Base-by-base conservation (phyloP, 2,888 invertebrate species). In the Drosophila histrio region DNA sequence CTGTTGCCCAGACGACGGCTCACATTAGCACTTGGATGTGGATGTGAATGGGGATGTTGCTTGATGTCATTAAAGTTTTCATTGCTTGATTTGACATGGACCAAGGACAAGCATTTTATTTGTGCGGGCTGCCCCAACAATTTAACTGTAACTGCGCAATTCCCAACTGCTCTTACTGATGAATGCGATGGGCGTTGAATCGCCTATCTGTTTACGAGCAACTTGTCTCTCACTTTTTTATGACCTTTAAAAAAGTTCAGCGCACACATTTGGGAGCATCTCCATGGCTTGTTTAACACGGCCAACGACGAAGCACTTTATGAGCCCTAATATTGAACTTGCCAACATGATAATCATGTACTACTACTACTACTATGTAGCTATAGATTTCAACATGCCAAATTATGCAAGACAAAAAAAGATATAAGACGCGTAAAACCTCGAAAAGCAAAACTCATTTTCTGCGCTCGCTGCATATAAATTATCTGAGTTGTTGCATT, bases 391-490 rank as follows among this genome's bases (percentile, higher is more conserved):
- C 22, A 24, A n/a, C 34, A 19, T 7, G 38, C 36, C 38, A 57
- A 57, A 49, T 57, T 57, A 57, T 57, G 36, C 49, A 38, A 13
- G 21, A n/a, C 24, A 17, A 2, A 17, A 39, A 15, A 13, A 39
- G n/a, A 9, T 3, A 30, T 19, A 24, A 11, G 8, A n/a, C n/a
- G n/a, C n/a, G n/a, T n/a, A 59, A 50, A 52, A 11, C 15, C 22
- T 30, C 26, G 9, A 36, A 44, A 15, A 58, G 28, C 34, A 43
- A 64, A 84, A 72, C 73, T 73, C 49, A 63, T 64, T 57, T 70
- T 38, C 41, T 22, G 59, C 61, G 64, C 50, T 60, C 49, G 65
- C 47, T 72, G 77, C 79, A 87, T 83, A 77, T 75, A 87, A 87
- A 87, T 79, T 69, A 66, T 53, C 30, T 36, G 19, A n/a, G 65